phyloP scores from a whole-genome alignment of 2,888 invertebrate species.

The Hymenopus coronatus region DNA sequence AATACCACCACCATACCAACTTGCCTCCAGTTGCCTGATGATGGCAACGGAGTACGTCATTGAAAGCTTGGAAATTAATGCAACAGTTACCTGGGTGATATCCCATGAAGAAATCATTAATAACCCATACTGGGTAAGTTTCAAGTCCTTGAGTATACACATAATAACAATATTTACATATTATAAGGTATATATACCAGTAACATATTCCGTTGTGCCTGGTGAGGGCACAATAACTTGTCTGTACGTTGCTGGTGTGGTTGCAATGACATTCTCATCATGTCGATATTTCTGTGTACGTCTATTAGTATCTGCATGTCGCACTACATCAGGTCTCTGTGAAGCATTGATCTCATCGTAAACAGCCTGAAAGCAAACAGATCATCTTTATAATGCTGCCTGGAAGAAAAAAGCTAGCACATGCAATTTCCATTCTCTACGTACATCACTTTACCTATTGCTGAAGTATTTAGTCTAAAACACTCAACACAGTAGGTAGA shows the following conservation, averaged over 20 bases:
- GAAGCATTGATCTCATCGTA: conserved; percentile 69
- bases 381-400: conserved; percentile 4
- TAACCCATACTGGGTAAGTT: too few relatives aligned
- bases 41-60: too few relatives aligned
- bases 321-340: conserved; percentile 61
- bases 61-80: too few relatives aligned
- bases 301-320: conserved; percentile 49
- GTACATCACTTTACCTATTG: neutral
- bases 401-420: neutral
- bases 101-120: too few relatives aligned
- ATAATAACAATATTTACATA: too few relatives aligned
- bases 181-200: too few relatives aligned
- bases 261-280: conserved; percentile 80
- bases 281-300: conserved; percentile 63
- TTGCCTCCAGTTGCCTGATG: too few relatives aligned
- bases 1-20: too few relatives aligned
- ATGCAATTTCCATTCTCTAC: neutral
- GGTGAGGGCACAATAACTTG: conserved; percentile 70
- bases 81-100: too few relatives aligned
- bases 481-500: too few relatives aligned
- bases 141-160: too few relatives aligned
- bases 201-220: conserved; percentile 64
- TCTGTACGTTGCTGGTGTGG: conserved; percentile 60
- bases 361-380: conserved; percentile 55
- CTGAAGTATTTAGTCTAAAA: neutral